Base-by-base conservation (phyloP, 2,113 vertebrate genomes). In the Protobothrops mucrosquamatus region DNA sequence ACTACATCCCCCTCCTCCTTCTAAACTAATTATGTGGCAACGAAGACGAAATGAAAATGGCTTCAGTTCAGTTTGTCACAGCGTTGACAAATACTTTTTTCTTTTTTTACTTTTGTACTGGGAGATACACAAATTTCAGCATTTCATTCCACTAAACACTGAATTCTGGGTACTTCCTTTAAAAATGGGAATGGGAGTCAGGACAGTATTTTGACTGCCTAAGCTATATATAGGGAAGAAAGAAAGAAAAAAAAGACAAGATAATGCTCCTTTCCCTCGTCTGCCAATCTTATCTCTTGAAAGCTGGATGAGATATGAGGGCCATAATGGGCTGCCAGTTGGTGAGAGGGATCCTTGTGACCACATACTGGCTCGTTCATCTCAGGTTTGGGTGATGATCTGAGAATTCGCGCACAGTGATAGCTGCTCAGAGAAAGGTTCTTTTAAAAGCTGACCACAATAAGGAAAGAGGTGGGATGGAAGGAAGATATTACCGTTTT, bases 401-500 rank as follows among this genome's bases (percentile, higher is more conserved):
- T 0, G 18, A 39, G 59, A 85, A 52, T 43, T 1, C 0, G 3
- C 46, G 69, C 52, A 88, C 91, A 48, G 64, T n/a, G 43, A 92
- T 56, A 51, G 57, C 34, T 43, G 0, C 0, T 0, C 43, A 43
- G 93, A 86, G n/a, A 0, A 1, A 1, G 87, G 0, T 85, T 54
- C 46, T 56, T 55, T 0, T 22, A 90, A 74, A 34, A 1, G 85
- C 61, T 54, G 69, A 55, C 54, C n/a, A 90, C 74, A 61, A 86
- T 92, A 69, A 89, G 64, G 90, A 91, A 91, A 81, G 64, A 89
- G 81, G 64, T 57, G 87, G n/a, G 54, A 51, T 2, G 0, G 87
- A 55, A 51, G 96, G 91, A 64, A 92, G 81, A 94, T 94, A 89
- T 90, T 2, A 69, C 91, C 90, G 0, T n/a, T 95, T 43, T 96